Conservation (phyloP, 1,140 invertebrate genomes). For the Drosophila dunni region DNA sequence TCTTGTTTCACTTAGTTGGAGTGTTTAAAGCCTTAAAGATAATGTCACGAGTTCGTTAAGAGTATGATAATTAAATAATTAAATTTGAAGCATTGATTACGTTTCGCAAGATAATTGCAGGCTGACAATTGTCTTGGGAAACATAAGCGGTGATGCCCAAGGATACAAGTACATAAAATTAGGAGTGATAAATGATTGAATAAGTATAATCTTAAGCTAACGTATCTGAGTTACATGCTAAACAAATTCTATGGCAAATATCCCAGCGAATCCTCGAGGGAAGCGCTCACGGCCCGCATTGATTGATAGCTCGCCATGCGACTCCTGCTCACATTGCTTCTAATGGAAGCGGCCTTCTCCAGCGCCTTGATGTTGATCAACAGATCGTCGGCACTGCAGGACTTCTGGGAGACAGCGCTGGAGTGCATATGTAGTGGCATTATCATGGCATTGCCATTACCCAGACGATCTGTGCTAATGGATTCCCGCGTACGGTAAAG, state of each 20-base stretch:
- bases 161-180: conserved; percentile 14
- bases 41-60: conserved; percentile 50
- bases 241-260: conserved; percentile 83
- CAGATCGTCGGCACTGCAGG: conserved; percentile 74
- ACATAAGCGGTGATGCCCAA: conserved; percentile 70
- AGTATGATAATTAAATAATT: conserved; percentile 15
- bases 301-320: conserved; percentile 80
- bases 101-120: conserved; percentile 76
- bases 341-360: conserved; percentile 68
- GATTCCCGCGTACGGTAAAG: conserved; percentile 66
- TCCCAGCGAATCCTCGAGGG: conserved; percentile 84
- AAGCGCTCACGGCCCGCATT: conserved; percentile 79
- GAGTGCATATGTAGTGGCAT: conserved; percentile 30
- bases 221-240: conserved; percentile 38
- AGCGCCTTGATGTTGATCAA: conserved; percentile 76
- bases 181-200: conserved; percentile 23
- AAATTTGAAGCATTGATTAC: conserved; percentile 59
- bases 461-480: conserved; percentile 64
- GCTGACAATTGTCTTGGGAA: conserved; percentile 69
- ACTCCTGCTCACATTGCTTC: conserved; percentile 62
- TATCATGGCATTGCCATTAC: conserved; percentile 22
- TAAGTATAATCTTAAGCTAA: conserved; percentile 37
- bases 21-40: conserved; percentile 49
- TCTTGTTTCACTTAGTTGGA: conserved; percentile 19
- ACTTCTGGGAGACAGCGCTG: conserved; percentile 52